Base-by-base conservation (phyloP, 1,140 invertebrate genomes). In the Plutomurus gul region DNA sequence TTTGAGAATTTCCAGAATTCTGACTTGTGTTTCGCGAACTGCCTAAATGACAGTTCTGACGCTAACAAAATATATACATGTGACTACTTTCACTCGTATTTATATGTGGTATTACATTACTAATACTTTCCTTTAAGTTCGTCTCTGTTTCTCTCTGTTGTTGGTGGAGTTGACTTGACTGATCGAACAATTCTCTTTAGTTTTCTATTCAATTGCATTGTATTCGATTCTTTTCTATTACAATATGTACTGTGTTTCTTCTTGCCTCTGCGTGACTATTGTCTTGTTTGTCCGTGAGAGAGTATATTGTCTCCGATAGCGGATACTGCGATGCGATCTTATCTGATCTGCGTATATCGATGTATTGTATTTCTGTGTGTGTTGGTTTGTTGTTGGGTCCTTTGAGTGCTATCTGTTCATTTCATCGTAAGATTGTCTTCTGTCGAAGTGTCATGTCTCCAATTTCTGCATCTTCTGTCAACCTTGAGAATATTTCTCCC, bases 341-440 rank as follows among this genome's bases (percentile, higher is more conserved):
- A 65, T 65, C 36, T 65, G 56, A 65, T 65, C 56, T 65, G 56
- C 56, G 56, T 65, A 65, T 65, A 43, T 43, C 39, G 39, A 13
- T 43, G 7, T n/a, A 13, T 2, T 2, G 39, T 3, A 43, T 43
- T 43, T 43, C 7, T n/a, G 11, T n/a, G 10, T 43, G 2, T 43
- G 11, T 43, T 10, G n/a, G n/a, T 43, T 7, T n/a, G 11, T 1
- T 43, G 39, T n/a, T 43, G 39, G 11, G 11, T 10, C n/a, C 25
- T 51, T 18, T 51, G 13, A 51, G 25, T 51, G 18, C 25, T 51
- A 7, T 51, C 20, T 8, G 8, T 22, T 8, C 4, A 18, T 20
- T 22, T 20, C 20, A 25, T 11, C 3, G 47, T 20, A 22, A 13
- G 49, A 25, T 20, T 13, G 6, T 51, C 18, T n/a, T 51, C 10